Conservation (phyloP, 2,888 invertebrate genomes). For the Heteropelma amictum region DNA sequence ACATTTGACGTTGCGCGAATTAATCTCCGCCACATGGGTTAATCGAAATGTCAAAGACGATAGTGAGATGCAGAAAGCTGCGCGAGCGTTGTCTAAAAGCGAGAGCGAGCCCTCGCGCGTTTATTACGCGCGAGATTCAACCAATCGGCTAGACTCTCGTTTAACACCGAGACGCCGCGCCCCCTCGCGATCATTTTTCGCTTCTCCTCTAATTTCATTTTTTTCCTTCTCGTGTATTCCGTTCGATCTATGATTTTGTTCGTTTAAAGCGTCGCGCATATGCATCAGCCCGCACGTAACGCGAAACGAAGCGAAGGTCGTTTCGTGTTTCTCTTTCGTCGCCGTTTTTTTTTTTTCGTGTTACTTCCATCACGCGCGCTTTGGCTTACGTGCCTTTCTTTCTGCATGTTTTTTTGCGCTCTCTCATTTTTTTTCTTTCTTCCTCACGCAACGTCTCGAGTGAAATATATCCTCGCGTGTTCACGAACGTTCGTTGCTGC, state of each 20-base stretch:
- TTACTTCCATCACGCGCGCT: not conserved
- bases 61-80: not conserved
- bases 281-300: not conserved
- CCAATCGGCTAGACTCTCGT: not conserved
- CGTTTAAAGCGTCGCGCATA: not conserved
- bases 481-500: not conserved
- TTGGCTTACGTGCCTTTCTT: not conserved
- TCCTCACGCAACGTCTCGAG: not conserved
- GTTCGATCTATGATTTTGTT: too few relatives aligned
- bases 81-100: too few relatives aligned
- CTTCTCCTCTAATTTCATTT: not conserved
- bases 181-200: not conserved
- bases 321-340: conserved; percentile 21
- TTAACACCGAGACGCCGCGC: not conserved
- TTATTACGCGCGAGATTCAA: too few relatives aligned
- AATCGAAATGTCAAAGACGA: conserved; percentile 5
- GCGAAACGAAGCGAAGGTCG: conserved; percentile 61
- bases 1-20: conserved; percentile 2
- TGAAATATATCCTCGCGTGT: too few relatives aligned
- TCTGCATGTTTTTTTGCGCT: not conserved
- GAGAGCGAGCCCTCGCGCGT: not conserved
- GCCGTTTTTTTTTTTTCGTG: not conserved
- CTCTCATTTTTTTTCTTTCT: not conserved
- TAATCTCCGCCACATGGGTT: not conserved
- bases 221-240: too few relatives aligned